Evolutionary conservation across 2,797 vertebrate genomes (phyloP).

Genomic region (Scyliorhinus canicula): DNA sequence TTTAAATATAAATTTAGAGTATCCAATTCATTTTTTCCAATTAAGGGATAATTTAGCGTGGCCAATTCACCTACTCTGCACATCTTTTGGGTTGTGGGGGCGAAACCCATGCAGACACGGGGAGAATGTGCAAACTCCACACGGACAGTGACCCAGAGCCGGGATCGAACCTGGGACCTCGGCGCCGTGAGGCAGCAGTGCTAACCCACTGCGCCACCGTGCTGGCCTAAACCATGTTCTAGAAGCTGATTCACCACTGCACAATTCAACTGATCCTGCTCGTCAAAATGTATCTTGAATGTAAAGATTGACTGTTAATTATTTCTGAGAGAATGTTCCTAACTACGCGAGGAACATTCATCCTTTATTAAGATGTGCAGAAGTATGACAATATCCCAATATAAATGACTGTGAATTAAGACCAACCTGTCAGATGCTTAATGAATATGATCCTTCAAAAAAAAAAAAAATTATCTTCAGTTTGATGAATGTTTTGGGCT

Average conservation of each 20-base stretch:
- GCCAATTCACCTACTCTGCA: too few relatives aligned
- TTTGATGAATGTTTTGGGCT: not conserved
- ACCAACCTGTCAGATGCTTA: not conserved
- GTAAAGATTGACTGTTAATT: not conserved
- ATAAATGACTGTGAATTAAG: not conserved
- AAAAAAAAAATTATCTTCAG: not conserved
- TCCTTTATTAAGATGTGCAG: not conserved
- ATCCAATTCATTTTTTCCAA: too few relatives aligned
- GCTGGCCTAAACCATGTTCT: too few relatives aligned
- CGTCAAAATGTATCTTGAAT: not conserved
- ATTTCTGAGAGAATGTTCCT: not conserved
- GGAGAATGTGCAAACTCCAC: too few relatives aligned
- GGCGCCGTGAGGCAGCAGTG: too few relatives aligned
- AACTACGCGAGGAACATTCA: not conserved
- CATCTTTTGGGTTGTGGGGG: too few relatives aligned
- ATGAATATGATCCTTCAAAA: not conserved
- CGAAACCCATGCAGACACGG: too few relatives aligned
- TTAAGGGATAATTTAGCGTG: too few relatives aligned
- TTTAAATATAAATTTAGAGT: too few relatives aligned
- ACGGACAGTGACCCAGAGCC: too few relatives aligned
- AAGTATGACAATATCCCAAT: not conserved
- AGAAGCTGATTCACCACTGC: not conserved
- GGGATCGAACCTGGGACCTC: too few relatives aligned
- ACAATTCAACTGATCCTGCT: not conserved
- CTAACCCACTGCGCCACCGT: too few relatives aligned